Conservation (phyloP, 37 sponge, comb jelly and placozoan species). For the Ianthella basta region DNA sequence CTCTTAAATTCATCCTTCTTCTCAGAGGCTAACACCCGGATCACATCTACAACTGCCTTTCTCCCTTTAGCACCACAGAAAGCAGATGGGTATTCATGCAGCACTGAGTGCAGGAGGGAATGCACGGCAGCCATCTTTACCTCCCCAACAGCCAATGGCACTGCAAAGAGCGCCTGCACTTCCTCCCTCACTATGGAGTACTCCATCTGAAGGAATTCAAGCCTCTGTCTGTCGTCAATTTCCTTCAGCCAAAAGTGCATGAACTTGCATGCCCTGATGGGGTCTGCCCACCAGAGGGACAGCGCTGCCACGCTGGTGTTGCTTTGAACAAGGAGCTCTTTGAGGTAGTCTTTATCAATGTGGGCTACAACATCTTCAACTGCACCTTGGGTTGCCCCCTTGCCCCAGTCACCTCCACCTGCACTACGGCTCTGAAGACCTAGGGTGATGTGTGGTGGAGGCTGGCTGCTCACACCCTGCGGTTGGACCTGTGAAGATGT, state of each 20-base stretch:
- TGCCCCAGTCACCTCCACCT: neutral
- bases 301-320: neutral
- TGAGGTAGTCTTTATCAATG: neutral
- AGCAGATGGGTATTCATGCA: slow-evolving; percentile 22
- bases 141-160: neutral
- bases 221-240: neutral
- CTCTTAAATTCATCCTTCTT: neutral
- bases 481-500: too few species aligned
- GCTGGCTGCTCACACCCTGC: too few species aligned
- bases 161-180: neutral
- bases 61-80: slow-evolving; percentile 1
- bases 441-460: too few species aligned
- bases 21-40: neutral
- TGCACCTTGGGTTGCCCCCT: neutral
- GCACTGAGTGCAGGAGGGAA: neutral
- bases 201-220: slow-evolving; percentile 13
- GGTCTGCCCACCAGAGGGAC: neutral
- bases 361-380: neutral
- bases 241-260: slow-evolving; percentile 29
- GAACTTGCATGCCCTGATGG: slow-evolving; percentile 6
- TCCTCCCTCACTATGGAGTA: slow-evolving; percentile 19
- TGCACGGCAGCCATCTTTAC: neutral
- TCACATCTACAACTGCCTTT: neutral
- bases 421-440: too few species aligned
- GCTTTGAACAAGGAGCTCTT: neutral